These are phyloP conservation scores for Tamandua tetradactyla DNA, from an alignment of 2,797 vertebrate genomes.

Conservation along the genomic window DNA sequence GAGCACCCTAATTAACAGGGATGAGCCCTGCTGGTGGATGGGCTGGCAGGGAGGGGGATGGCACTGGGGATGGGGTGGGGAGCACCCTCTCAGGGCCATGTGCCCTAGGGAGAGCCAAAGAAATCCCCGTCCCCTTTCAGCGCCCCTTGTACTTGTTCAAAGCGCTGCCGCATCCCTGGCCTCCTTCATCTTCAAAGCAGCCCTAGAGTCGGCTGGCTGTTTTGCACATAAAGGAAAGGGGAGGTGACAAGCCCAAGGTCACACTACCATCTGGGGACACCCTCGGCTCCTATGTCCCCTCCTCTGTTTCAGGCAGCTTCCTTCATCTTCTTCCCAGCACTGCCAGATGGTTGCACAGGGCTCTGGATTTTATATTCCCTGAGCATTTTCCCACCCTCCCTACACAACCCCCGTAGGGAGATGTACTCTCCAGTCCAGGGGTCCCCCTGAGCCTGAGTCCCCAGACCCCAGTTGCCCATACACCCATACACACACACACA, in stretches of 20 bases:
- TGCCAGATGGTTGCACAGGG: background rate
- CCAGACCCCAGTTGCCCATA: background rate
- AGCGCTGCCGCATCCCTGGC: background rate
- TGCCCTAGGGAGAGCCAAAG: background rate
- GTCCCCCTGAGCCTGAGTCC: background rate
- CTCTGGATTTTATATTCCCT: background rate
- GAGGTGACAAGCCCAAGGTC: background rate
- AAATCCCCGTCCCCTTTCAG: background rate
- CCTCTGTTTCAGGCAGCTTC: background rate
- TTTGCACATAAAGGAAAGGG: background rate
- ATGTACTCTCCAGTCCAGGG: background rate
- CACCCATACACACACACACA: background rate
- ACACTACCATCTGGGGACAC: background rate
- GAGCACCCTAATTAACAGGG: background rate
- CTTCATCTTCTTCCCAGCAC: background rate
- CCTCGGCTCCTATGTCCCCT: background rate
- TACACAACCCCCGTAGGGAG: background rate
- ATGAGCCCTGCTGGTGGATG: background rate
- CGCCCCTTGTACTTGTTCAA: background rate
- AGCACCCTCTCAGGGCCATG: background rate
- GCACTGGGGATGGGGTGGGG: background rate
- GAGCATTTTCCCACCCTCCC: background rate
- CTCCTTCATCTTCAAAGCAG: background rate
- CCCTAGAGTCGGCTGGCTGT: background rate
- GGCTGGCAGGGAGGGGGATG: fast-evolving